Evolutionary conservation across 2,888 invertebrate species (phyloP), one percentile per base, ranked within the genome.

Genomic region (Nomada goodeniana): DNA sequence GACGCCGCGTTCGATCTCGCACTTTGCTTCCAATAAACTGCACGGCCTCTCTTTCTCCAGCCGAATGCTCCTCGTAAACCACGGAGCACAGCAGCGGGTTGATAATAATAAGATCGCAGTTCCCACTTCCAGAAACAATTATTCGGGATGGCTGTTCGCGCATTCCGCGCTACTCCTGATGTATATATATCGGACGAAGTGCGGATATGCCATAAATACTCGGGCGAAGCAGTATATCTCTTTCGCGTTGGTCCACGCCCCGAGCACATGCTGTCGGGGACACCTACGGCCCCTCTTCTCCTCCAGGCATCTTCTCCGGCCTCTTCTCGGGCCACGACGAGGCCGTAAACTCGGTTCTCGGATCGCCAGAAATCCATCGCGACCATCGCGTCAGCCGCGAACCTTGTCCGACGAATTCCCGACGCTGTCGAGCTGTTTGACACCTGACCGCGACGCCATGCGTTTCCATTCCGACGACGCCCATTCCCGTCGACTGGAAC

Each of bases 151-250:
- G 90, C 83, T 86, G 88, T 85, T 83, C 87, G 84, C 87, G 89
- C 91, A 92, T 92, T 90, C 91, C 91, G 82, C 83, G 80, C 84
- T 84, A 50, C 26, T 59, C 82, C 85, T 79, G 88, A 86, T 88
- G 87, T 88, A 86, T 84, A 87, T 85, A 87, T 86, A 88, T 89
- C 86, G 87, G 89, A 88, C 86, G 87, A 88, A 89, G 92, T 90
- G 91, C 91, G 92, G 91, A 93, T 93, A 93, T 90, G 92, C 93
- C 93, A 92, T 93, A 93, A 93, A 93, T 93, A 93, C 92, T 92
- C 91, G 89, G 79, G 86, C 90, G 89, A 90, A 85, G 91, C 91
- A 91, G 93, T 93, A 93, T 92, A 93, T 93, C 93, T 93, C 92
- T 90, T 92, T 92, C 92, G 91, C 89, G 90, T 90, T 90, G 91